These are phyloP conservation scores for Microplitis mediator DNA, from an alignment of 1,140 invertebrate genomes.

Conservation along the genomic window DNA sequence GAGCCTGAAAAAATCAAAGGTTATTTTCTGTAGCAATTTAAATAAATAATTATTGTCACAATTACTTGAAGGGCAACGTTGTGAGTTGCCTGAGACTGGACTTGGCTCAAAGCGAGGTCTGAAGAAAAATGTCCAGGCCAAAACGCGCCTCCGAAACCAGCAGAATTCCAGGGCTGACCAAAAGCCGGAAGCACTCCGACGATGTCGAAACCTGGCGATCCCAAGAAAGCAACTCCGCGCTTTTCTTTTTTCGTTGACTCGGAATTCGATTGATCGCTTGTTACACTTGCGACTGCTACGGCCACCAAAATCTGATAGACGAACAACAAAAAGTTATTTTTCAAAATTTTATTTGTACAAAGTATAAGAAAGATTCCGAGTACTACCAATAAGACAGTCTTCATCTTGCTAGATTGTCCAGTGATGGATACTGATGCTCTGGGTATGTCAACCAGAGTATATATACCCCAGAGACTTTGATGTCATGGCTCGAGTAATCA, in stretches of 20 bases:
- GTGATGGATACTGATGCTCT: constrained; percentile 34
- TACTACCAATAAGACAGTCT: constrained; percentile 43
- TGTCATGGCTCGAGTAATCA: not conserved
- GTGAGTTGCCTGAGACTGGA: constrained; percentile 55
- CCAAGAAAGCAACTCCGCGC: constrained; percentile 48
- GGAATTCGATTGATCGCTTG: constrained; percentile 29
- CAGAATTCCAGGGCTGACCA: constrained; percentile 42
- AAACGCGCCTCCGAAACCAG: constrained; percentile 27
- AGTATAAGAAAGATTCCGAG: constrained; percentile 1
- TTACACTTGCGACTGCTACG: constrained; percentile 32
- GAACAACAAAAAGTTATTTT: not conserved
- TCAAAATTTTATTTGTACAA: not conserved
- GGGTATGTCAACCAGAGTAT: constrained; percentile 33
- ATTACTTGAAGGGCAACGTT: constrained; percentile 55
- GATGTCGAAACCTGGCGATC: constrained; percentile 46
- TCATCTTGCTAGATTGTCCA: constrained; percentile 45
- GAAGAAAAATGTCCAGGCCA: constrained; percentile 43
- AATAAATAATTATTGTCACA: not conserved
- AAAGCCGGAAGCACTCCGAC: constrained; percentile 44
- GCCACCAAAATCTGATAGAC: constrained; percentile 38
- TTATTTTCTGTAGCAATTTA: not conserved
- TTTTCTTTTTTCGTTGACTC: constrained; percentile 46
- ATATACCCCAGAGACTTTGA: constrained; percentile 41
- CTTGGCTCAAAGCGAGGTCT: constrained; percentile 51
- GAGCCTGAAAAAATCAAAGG: constrained; percentile 34